These are phyloP conservation scores for Eremobia ochroleuca DNA, from an alignment of 2,888 invertebrate species.

Conservation along the genomic window DNA sequence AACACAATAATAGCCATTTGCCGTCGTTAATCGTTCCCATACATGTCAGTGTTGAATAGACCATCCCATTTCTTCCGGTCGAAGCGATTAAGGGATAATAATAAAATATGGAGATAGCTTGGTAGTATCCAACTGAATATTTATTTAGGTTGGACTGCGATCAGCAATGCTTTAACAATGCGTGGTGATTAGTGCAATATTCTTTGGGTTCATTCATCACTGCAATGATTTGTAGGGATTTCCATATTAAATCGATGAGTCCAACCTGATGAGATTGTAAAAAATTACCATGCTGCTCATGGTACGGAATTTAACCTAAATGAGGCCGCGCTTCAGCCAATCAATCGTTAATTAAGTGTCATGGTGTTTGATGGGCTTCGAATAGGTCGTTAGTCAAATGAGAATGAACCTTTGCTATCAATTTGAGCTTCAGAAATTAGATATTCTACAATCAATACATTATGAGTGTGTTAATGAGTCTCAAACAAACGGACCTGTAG, in stretches of 20 bases:
- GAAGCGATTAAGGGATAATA: constrained; percentile 12
- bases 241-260: constrained; percentile 1
- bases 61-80: constrained; percentile 17
- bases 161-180: not conserved
- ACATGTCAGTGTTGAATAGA: constrained; percentile 14
- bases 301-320: constrained; percentile 58
- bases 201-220: not conserved
- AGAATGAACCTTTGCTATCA: constrained; percentile 30
- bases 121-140: not conserved
- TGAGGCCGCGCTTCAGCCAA: constrained; percentile 43
- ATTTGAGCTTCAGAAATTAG: constrained; percentile 28
- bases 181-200: not conserved
- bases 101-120: constrained; percentile 1
- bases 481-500: not conserved
- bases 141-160: constrained; percentile 13
- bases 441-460: constrained; percentile 9
- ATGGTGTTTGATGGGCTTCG: constrained; percentile 59
- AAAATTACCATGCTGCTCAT: constrained; percentile 50
- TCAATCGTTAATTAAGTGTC: constrained; percentile 65
- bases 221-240: constrained; percentile 1
- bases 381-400: constrained; percentile 55
- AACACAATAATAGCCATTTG: not conserved
- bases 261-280: constrained; percentile 14
- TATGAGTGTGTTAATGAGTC: constrained; percentile 1
- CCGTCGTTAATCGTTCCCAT: constrained; percentile 22